A percentile compares a stretch with the other conserved stretches of the same genome.
Evolutionary conservation across 2,797 vertebrate genomes (phyloP).

Genomic region (Sus cebifrons): DNA sequence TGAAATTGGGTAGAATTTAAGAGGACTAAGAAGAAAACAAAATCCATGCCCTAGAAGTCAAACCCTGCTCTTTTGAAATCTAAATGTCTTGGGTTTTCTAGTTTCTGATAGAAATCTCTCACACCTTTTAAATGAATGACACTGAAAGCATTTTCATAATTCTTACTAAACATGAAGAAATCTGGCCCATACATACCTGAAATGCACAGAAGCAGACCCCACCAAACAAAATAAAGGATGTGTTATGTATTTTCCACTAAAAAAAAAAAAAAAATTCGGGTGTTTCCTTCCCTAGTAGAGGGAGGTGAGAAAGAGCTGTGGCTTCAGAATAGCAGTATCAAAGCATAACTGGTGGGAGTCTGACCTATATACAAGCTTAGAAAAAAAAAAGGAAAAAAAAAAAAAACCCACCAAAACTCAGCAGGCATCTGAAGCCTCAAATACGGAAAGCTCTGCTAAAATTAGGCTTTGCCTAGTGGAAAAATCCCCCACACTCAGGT

Average conservation of each 20-base stretch:
- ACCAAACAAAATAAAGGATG: not conserved
- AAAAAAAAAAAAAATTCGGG: not conserved
- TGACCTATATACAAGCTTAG: constrained; percentile 89
- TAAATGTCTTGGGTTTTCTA: not conserved
- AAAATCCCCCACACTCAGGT: not conserved
- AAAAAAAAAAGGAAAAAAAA: too few species aligned
- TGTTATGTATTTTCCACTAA: not conserved
- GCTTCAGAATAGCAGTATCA: constrained; percentile 77
- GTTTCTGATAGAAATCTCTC: not conserved
- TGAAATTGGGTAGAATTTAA: constrained; percentile 2
- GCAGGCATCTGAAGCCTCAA: constrained; percentile 77
- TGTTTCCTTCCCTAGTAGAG: not conserved
- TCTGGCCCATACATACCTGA: not conserved
- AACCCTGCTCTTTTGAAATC: not conserved
- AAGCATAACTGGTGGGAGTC: constrained; percentile 79
- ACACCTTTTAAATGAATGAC: not conserved
- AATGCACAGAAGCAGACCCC: not conserved
- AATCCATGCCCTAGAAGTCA: not conserved
- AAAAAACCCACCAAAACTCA: not conserved
- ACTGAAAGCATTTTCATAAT: not conserved
- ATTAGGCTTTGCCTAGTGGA: constrained; percentile 71
- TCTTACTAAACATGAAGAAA: not conserved
- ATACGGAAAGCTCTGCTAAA: constrained; percentile 84
- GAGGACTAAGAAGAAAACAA: not conserved
- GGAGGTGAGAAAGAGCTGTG: not conserved